Evolutionary conservation across 1,140 invertebrate genomes (phyloP), one percentile per base, ranked within the genome.

Genomic region (Hycleus cichorii): DNA sequence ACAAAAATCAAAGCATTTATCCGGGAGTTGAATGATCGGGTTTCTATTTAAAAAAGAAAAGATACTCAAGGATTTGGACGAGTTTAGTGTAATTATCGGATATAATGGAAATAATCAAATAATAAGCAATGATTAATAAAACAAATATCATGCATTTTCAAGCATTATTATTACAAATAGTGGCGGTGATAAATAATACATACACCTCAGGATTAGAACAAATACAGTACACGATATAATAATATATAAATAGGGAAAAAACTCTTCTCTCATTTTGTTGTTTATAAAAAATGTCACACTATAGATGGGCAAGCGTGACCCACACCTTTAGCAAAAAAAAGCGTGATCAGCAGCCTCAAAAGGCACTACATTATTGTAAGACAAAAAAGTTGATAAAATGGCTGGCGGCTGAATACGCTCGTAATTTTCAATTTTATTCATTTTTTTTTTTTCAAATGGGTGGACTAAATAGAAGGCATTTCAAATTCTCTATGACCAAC

Each of bases 71-170:
- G 32, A 32, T 32, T 7, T 5, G 32, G 32, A 0, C 4, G 32
- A 32, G 32, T 32, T 32, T 32, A 32, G 32, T 42, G 40, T 10
- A 42, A 42, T 42, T 42, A 32, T 42, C 11, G 40, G 40, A 42
- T n/a, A 42, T 42, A 42, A 42, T 42, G 68, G 73, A 71, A 73
- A 64, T 76, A 75, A 76, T 76, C 74, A 81, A 81, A 80, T 79
- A 81, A 81, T 79, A 81, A 80, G 74, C 72, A 80, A 82, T 80
- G 83, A 86, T 88, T 87, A 87, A 86, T 85, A 84, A 87, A 87
- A 88, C 85, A 86, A 86, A 86, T 85, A 86, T 86, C 85, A 88
- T 88, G 85, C 85, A 88, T 85, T 84, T 81, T 83, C 85, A 83
- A 87, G 85, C 85, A 86, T 88, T 87, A 87, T 87, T 87, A 88